phyloP scores from a whole-genome alignment of 2,797 vertebrate genomes.

The Argentina silus region DNA sequence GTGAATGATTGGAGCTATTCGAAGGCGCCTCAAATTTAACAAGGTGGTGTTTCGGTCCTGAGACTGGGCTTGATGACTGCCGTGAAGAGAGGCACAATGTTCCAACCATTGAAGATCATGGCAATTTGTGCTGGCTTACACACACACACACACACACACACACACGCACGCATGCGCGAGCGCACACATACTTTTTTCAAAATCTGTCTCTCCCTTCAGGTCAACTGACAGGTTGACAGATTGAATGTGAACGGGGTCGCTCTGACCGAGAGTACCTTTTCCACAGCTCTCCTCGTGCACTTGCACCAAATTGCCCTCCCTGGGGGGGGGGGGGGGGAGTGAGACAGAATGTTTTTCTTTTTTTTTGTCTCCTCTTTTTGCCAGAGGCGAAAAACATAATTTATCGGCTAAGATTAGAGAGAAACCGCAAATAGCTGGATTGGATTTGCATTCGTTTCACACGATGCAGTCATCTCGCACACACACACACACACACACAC shows the following conservation, averaged over 20 bases:
- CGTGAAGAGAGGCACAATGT: too few relatives aligned
- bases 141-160: neutral
- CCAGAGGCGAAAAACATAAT: too few relatives aligned
- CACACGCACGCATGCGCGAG: constrained; percentile 18
- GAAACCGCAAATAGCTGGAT: too few relatives aligned
- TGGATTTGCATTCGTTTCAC: too few relatives aligned
- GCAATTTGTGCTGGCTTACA: too few relatives aligned
- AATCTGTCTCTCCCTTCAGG: constrained; percentile 6
- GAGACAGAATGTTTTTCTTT: constrained; percentile 38
- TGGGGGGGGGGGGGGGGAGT: constrained; percentile 41
- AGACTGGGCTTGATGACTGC: too few relatives aligned
- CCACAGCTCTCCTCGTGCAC: constrained; percentile 44
- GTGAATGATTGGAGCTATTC: neutral
- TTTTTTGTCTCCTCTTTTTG: too few relatives aligned
- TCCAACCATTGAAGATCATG: too few relatives aligned
- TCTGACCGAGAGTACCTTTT: constrained; percentile 29
- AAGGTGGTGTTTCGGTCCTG: too few relatives aligned
- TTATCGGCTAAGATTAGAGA: too few relatives aligned
- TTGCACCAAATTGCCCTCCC: constrained; percentile 50
- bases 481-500: too few relatives aligned
- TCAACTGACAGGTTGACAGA: constrained; percentile 60
- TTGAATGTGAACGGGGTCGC: constrained; percentile 46
- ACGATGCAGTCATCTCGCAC: neutral
- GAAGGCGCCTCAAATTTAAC: neutral
- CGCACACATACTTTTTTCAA: neutral